Evolutionary conservation across 2,113 vertebrate genomes (phyloP).

Genomic region (Heterotis niloticus): DNA sequence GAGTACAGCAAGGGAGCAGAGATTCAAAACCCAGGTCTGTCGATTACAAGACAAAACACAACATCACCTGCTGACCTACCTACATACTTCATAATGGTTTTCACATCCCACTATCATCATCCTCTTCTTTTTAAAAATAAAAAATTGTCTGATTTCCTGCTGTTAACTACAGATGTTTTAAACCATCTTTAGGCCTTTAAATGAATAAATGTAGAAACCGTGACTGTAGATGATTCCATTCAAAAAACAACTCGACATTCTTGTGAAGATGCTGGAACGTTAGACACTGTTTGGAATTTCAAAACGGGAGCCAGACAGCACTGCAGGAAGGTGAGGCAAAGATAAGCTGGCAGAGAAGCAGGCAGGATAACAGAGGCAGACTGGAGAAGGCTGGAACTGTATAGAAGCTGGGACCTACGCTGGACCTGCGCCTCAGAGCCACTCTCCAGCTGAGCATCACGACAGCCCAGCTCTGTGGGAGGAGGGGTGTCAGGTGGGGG

Average conservation of each 20-base stretch:
- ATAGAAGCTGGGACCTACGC: conserved; percentile 61
- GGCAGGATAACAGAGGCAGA: background rate
- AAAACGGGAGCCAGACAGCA: conserved; percentile 27
- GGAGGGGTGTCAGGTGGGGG: conserved; percentile 73
- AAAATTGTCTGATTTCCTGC: too few relatives aligned
- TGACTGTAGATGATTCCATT: background rate
- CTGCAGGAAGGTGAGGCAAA: conserved; percentile 42
- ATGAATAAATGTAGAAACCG: background rate
- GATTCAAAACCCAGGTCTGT: too few relatives aligned
- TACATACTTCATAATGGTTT: too few relatives aligned
- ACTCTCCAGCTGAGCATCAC: conserved; percentile 57
- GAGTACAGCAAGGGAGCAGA: too few relatives aligned
- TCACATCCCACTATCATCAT: too few relatives aligned
- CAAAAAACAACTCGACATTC: background rate
- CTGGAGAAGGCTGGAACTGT: background rate
- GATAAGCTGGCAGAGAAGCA: background rate
- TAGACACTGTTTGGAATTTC: background rate
- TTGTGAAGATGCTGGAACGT: background rate
- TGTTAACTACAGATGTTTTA: too few relatives aligned
- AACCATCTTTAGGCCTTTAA: too few relatives aligned
- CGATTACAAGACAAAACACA: too few relatives aligned
- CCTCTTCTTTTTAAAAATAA: too few relatives aligned
- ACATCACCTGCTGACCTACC: too few relatives aligned
- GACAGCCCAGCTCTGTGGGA: conserved; percentile 45
- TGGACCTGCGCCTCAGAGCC: conserved; percentile 59